Percentiles rank a stretch among this genome's conserved stretches.
Evolutionary conservation across 2,113 vertebrate genomes (phyloP).

Genomic region (Lophura nycthemera): DNA sequence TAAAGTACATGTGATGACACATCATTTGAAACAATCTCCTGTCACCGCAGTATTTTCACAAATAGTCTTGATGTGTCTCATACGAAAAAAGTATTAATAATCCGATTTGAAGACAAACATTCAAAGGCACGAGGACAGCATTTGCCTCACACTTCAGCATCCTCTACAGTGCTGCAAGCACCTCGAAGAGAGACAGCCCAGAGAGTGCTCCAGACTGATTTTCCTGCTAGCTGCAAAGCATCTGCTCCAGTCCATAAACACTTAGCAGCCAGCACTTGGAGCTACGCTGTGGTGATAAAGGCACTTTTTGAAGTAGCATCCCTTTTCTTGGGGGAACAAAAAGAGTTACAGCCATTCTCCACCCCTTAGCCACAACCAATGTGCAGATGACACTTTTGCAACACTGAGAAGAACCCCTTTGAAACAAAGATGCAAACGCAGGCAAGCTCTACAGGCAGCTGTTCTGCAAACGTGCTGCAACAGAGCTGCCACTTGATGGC

Average conservation of each 20-base stretch:
- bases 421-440: not conserved
- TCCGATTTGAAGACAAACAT: not conserved
- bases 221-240: constrained; percentile 37
- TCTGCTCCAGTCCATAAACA: not conserved
- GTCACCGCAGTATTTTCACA: not conserved
- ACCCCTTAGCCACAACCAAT: not conserved
- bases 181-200: not conserved
- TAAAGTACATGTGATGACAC: constrained; percentile 36
- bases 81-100: not conserved
- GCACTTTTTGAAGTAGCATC: not conserved
- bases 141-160: constrained; percentile 4
- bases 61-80: not conserved
- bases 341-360: not conserved
- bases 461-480: not conserved
- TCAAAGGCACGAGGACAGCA: not conserved
- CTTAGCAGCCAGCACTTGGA: constrained; percentile 38
- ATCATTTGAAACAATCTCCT: constrained; percentile 1
- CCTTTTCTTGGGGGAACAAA: not conserved
- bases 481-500: constrained; percentile 56
- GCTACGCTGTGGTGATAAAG: not conserved
- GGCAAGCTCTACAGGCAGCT: not conserved
- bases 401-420: not conserved
- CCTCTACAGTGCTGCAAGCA: constrained; percentile 18
- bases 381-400: not conserved
- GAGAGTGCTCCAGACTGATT: not conserved